phyloP scores from a whole-genome alignment of 2,113 vertebrate species.

The Planiliza haematocheilus region DNA sequence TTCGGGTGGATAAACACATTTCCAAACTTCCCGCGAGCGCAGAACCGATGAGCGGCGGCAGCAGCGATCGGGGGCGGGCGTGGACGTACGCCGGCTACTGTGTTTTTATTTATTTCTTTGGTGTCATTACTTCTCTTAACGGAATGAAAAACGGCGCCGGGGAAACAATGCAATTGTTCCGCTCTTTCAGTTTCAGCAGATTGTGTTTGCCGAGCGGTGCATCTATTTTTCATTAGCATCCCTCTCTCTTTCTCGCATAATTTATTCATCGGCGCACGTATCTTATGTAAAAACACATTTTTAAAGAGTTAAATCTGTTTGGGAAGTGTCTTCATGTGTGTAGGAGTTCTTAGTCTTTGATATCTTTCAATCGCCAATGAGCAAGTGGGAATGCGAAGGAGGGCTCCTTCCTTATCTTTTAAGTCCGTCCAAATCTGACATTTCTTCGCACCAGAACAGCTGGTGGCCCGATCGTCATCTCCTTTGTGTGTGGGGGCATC shows the following conservation, averaged over 20 bases:
- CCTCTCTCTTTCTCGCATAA: constrained; percentile 22
- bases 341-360: constrained; percentile 51
- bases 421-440: constrained; percentile 56
- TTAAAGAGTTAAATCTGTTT: constrained; percentile 7
- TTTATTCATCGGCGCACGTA: constrained; percentile 29
- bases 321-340: constrained; percentile 29
- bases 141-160: constrained; percentile 34
- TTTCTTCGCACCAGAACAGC: constrained; percentile 36
- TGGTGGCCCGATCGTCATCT: constrained; percentile 38
- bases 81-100: neutral
- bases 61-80: neutral
- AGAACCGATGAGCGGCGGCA: constrained; percentile 16
- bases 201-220: constrained; percentile 39
- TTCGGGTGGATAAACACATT: constrained; percentile 40
- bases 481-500: constrained; percentile 6
- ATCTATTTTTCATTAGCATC: constrained; percentile 44
- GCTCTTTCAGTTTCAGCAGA: constrained; percentile 50
- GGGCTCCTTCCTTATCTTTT: constrained; percentile 28
- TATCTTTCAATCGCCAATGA: constrained; percentile 40
- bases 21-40: constrained; percentile 28
- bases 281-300: constrained; percentile 20
- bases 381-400: constrained; percentile 34
- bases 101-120: constrained; percentile 1
- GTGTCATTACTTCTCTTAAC: constrained; percentile 35
- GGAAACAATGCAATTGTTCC: constrained; percentile 48